Percentiles rank a stretch among this genome's conserved stretches.
phyloP scores from a whole-genome alignment of 2,888 invertebrate species.

The Cheilosia impressa region DNA sequence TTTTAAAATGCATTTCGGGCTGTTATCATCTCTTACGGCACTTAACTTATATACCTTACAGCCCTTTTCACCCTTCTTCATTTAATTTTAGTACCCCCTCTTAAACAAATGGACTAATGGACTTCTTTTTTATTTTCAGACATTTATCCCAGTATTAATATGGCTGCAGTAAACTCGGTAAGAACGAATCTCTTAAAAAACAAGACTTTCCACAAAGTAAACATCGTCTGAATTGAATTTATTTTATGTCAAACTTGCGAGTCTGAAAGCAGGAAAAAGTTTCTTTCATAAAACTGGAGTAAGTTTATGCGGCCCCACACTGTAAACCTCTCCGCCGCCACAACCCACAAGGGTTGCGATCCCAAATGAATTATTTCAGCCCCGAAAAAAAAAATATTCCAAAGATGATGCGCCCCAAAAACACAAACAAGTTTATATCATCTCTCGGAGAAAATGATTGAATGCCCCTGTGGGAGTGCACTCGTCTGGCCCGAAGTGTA shows the following conservation, averaged over 20 bases:
- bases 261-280: conserved; percentile 17
- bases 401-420: conserved; percentile 46
- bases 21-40: no score
- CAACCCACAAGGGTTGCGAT: conserved; percentile 5
- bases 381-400: conserved; percentile 11
- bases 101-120: conserved; percentile 50
- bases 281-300: conserved; percentile 53
- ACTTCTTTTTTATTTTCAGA: conserved; percentile 53
- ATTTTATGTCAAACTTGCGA: conserved; percentile 40
- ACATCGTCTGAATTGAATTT: conserved; percentile 56
- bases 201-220: conserved; percentile 34
- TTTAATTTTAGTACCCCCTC: conserved; percentile 33
- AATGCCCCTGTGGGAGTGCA: conserved; percentile 65
- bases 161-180: conserved; percentile 83
- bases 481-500: neutral
- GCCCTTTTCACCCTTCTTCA: no score
- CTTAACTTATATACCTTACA: no score
- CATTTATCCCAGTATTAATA: conserved; percentile 76
- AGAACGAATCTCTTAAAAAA: conserved; percentile 76
- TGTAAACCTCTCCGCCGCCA: conserved; percentile 4
- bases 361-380: conserved; percentile 69
- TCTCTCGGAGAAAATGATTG: conserved; percentile 68
- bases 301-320: conserved; percentile 41
- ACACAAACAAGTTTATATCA: conserved; percentile 67
- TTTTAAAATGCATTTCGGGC: no score